Conservation (phyloP, 2,113 vertebrate genomes). For the Neopipo cinnamomea region DNA sequence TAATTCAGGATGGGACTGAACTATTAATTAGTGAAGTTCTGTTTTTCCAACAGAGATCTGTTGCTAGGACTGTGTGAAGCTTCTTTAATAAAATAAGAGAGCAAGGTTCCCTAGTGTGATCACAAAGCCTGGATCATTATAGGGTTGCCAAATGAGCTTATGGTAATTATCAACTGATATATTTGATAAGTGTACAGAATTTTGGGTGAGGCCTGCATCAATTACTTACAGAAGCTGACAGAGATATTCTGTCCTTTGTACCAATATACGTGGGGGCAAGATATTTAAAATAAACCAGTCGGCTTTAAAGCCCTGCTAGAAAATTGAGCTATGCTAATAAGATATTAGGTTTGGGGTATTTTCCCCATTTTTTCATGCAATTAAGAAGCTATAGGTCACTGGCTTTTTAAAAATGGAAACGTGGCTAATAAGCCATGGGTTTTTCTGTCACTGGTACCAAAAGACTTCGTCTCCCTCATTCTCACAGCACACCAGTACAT, state of each 20-base stretch:
- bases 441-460: background rate
- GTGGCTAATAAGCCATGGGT: background rate
- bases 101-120: slow-evolving; percentile 18
- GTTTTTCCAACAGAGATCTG: slow-evolving; percentile 10
- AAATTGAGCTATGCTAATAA: background rate
- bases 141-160: slow-evolving; percentile 25
- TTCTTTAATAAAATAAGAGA: slow-evolving; percentile 40
- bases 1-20: background rate
- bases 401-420: background rate
- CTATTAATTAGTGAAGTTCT: slow-evolving; percentile 43
- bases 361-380: background rate
- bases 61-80: background rate
- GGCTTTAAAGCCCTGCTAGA: background rate
- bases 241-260: background rate
- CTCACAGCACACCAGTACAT: rapidly evolving
- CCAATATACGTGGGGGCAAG: background rate
- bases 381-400: background rate
- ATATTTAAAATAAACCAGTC: background rate
- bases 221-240: background rate
- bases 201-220: background rate
- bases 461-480: background rate
- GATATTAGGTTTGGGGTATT: background rate
- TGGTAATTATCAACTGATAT: slow-evolving; percentile 37
- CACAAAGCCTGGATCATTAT: background rate
- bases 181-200: slow-evolving; percentile 1